Evolutionary conservation across 2,888 invertebrate genomes (phyloP).

Genomic region (Dicyrtoma fusca): DNA sequence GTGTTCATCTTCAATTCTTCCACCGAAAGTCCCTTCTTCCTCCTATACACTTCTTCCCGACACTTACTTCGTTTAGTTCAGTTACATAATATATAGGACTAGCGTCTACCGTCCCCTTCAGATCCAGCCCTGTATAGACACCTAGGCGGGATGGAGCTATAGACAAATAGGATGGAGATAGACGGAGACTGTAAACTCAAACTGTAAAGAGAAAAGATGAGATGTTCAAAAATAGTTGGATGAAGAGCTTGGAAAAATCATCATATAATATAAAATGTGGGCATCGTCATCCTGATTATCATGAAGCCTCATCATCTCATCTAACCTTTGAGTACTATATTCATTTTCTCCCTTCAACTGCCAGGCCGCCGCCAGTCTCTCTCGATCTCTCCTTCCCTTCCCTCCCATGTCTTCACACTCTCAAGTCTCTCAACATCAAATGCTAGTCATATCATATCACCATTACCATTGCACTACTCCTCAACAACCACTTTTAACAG

Average conservation of each 20-base stretch:
- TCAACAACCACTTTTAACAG: no score
- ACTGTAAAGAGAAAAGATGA: constrained; percentile 33
- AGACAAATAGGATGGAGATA: constrained; percentile 1
- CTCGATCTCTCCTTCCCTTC: not conserved
- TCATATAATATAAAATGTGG: constrained; percentile 25
- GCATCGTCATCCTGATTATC: constrained; percentile 24
- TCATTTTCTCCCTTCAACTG: constrained; percentile 7
- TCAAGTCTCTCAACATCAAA: no score
- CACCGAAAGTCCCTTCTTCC: not conserved
- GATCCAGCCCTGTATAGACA: no score
- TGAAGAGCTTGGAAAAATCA: constrained; percentile 34
- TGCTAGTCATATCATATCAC: no score
- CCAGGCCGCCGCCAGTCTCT: not conserved
- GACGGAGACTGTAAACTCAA: constrained; percentile 11
- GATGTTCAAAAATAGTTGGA: constrained; percentile 29
- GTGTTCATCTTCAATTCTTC: not conserved
- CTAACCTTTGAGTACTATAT: constrained; percentile 23
- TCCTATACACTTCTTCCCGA: not conserved
- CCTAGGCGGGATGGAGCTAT: no score
- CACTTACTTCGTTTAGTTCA: not conserved
- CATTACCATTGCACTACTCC: no score
- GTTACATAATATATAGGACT: not conserved
- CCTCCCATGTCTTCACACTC: no score
- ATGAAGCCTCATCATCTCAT: constrained; percentile 36
- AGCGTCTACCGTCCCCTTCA: not conserved